Percentiles rank a stretch among this genome's conserved stretches.
Evolutionary conservation across 2,113 vertebrate genomes (phyloP).

Genomic region (Perca flavescens): DNA sequence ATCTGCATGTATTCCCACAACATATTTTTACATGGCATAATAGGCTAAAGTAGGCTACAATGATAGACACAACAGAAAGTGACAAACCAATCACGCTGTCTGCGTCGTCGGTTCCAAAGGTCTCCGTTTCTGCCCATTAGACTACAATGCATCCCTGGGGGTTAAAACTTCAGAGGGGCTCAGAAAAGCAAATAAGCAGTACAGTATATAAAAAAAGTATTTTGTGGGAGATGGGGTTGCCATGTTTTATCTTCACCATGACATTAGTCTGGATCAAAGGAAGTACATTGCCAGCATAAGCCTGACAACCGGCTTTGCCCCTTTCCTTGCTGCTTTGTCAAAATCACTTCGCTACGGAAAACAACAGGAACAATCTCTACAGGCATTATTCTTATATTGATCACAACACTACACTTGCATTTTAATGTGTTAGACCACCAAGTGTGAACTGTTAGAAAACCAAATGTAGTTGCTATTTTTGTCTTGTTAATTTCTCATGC

Average conservation of each 20-base stretch:
- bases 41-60: background rate
- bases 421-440: slow-evolving; percentile 26
- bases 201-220: background rate
- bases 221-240: too few relatives aligned
- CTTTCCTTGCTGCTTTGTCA: too few relatives aligned
- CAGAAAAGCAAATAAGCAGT: background rate
- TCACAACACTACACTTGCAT: slow-evolving; percentile 43
- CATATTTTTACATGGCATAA: background rate
- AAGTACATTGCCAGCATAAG: too few relatives aligned
- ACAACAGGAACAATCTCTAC: too few relatives aligned
- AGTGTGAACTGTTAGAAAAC: background rate
- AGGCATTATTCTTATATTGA: slow-evolving; percentile 44
- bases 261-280: too few relatives aligned
- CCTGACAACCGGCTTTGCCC: too few relatives aligned
- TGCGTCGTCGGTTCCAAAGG: too few relatives aligned
- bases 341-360: too few relatives aligned
- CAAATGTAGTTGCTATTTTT: background rate
- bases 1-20: background rate
- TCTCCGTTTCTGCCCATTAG: too few relatives aligned
- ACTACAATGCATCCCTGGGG: too few relatives aligned
- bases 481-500: background rate
- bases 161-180: background rate
- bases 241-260: too few relatives aligned
- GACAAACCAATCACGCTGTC: too few relatives aligned
- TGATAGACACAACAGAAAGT: background rate